These are phyloP conservation scores for Cyprinella venusta DNA, from an alignment of 2,797 vertebrate species.

Conservation along the genomic window DNA sequence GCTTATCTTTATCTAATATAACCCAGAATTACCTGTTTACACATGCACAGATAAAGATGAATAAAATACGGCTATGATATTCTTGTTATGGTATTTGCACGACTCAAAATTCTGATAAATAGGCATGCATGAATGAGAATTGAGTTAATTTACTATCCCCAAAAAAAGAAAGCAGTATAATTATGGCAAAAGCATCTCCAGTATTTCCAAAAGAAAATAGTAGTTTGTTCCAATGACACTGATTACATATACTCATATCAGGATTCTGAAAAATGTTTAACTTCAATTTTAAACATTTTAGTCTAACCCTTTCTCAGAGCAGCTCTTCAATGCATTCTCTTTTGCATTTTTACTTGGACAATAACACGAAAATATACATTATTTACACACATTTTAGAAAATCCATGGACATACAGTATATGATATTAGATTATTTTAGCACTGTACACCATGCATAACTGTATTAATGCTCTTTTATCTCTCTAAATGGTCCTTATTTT, in stretches of 20 bases:
- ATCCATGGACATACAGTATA: not conserved
- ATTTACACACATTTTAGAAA: not conserved
- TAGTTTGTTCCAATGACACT: not conserved
- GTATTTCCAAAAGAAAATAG: not conserved
- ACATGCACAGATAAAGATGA: not conserved
- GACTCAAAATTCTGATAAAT: not conserved
- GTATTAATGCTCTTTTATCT: not conserved
- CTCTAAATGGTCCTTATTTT: not conserved
- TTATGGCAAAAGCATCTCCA: not conserved
- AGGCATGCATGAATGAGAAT: not conserved
- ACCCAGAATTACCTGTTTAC: not conserved
- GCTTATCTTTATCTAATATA: not conserved
- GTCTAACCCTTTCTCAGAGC: not conserved
- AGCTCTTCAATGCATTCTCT: not conserved
- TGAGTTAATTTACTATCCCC: not conserved
- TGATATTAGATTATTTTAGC: not conserved
- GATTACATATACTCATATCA: no score
- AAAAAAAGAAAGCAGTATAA: not conserved
- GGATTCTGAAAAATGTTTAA: not conserved
- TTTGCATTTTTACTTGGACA: not conserved
- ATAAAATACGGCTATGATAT: not conserved
- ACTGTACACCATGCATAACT: not conserved
- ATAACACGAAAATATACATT: not conserved
- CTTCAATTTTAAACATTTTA: not conserved
- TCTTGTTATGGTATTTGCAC: not conserved